Percentiles rank a stretch among this genome's conserved stretches.
These are phyloP conservation scores for Pteronura brasiliensis DNA, from an alignment of 2,113 vertebrate species.

Conservation along the genomic window DNA sequence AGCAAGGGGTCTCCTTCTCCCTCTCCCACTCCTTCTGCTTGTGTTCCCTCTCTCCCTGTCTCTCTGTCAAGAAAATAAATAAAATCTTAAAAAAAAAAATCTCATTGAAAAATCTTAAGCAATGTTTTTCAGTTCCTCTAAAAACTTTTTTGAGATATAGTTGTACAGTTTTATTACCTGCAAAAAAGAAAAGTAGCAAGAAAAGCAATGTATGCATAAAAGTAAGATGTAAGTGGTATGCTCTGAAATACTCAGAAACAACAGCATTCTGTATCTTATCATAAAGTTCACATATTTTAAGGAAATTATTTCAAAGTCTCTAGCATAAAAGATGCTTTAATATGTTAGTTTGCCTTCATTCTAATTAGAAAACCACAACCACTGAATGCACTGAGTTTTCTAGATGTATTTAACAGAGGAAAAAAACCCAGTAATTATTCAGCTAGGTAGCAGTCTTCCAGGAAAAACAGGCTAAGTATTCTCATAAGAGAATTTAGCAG, in stretches of 20 bases:
- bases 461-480: background rate
- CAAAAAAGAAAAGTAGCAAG: background rate
- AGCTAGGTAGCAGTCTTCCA: background rate
- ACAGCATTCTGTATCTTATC: background rate
- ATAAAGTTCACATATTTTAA: background rate
- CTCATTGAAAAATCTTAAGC: conserved; percentile 17
- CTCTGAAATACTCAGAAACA: background rate
- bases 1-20: too few species aligned
- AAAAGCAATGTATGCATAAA: background rate
- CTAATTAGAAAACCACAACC: background rate
- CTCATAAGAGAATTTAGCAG: background rate
- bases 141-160: background rate
- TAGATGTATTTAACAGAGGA: background rate
- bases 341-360: background rate
- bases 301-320: conserved; percentile 16
- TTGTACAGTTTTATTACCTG: background rate
- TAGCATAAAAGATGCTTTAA: background rate
- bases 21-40: too few species aligned
- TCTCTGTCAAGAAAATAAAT: too few species aligned
- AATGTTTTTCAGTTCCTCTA: background rate
- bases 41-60: too few species aligned
- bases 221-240: background rate
- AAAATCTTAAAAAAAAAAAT: background rate
- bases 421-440: background rate
- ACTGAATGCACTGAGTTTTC: conserved; percentile 8